Percentiles rank a stretch among this genome's conserved stretches.
phyloP scores from a whole-genome alignment of 2,797 vertebrate genomes.

The Caiman crocodilus region DNA sequence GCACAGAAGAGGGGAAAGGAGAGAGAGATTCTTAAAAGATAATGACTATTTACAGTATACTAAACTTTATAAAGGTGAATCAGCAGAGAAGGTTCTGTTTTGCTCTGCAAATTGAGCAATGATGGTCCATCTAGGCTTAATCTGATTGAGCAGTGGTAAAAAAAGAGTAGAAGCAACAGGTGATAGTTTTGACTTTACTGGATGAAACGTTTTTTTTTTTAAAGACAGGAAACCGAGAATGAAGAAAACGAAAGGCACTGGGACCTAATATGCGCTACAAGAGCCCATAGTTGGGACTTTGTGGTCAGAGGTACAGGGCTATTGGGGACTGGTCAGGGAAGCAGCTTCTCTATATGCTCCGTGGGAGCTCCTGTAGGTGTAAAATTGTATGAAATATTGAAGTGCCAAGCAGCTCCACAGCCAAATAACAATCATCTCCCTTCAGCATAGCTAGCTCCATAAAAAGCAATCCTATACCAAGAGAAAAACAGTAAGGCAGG shows the following conservation, averaged over 20 bases:
- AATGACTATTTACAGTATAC: neutral
- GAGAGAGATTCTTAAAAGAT: neutral
- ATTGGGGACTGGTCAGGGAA: neutral
- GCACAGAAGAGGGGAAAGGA: neutral
- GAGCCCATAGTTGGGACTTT: neutral
- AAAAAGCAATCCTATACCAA: neutral
- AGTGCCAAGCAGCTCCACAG: neutral
- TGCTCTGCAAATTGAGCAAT: neutral
- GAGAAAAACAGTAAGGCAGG: neutral
- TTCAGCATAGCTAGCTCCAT: neutral
- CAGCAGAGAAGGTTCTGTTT: neutral
- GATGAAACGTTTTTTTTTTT: neutral
- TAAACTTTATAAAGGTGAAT: neutral
- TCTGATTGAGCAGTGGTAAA: neutral
- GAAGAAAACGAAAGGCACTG: neutral
- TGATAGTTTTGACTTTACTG: neutral
- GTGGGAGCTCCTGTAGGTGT: neutral
- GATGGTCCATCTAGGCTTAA: neutral
- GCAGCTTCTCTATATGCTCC: neutral
- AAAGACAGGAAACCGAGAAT: neutral
- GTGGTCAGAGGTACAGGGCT: neutral
- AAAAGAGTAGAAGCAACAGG: neutral
- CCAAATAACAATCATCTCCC: neutral
- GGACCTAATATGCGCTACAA: neutral
- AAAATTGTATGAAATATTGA: accelerated